A percentile compares a stretch with the other conserved stretches of the same genome.
Conservation (phyloP, 2,113 vertebrate genomes). For the Picathartes gymnocephalus region DNA sequence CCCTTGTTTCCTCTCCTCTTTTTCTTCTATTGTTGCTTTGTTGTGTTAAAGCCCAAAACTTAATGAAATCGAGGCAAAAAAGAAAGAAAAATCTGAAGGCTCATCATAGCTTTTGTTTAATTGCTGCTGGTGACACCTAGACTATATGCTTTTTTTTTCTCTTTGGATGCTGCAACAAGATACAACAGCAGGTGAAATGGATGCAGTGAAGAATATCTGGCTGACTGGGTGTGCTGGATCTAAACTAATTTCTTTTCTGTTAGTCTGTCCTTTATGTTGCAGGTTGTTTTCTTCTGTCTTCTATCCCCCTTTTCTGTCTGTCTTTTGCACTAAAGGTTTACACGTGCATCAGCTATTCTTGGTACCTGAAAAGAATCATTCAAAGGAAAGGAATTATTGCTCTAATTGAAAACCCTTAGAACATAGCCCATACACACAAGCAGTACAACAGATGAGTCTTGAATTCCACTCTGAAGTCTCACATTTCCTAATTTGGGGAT, state of each 20-base stretch:
- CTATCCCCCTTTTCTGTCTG: not conserved
- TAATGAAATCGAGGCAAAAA: not conserved
- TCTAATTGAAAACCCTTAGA: not conserved
- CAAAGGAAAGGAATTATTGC: not conserved
- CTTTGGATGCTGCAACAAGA: not conserved
- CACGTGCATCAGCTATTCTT: not conserved
- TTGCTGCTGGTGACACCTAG: not conserved
- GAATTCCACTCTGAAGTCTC: not conserved
- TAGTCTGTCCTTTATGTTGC: not conserved
- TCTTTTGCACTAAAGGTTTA: not conserved
- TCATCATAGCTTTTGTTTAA: not conserved
- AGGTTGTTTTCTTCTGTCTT: not conserved
- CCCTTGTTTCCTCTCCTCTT: not conserved
- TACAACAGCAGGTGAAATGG: not conserved
- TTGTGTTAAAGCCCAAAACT: not conserved
- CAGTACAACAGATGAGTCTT: not conserved
- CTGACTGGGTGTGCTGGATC: not conserved
- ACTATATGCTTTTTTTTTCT: not conserved
- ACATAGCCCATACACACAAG: not conserved
- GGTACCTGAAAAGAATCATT: not conserved
- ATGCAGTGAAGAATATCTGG: not conserved
- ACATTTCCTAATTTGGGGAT: not conserved
- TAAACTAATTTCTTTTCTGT: not conserved
- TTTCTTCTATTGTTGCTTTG: not conserved
- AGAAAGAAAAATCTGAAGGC: not conserved